Base-by-base conservation (phyloP, 2,888 invertebrate genomes). In the Odontocolon sp. region DNA sequence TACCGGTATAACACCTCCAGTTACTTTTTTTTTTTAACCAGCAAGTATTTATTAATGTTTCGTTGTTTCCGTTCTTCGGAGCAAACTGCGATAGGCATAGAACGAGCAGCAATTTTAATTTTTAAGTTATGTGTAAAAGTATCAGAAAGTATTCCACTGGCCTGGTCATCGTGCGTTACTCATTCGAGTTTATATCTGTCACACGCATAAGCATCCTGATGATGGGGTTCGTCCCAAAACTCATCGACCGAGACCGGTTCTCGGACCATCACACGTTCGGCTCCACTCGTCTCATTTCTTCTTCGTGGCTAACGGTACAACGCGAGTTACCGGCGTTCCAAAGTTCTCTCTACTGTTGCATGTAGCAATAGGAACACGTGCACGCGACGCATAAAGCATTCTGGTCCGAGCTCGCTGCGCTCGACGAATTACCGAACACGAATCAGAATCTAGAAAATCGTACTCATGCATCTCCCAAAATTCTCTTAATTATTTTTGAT, bases 301-400 rank as follows among this genome's bases (percentile, higher is more conserved):
- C n/a, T n/a, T 52, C 45, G 14, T 33, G 50, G 40, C 28, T 77
- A 77, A 77, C 77, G 77, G 77, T 72, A 77, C 73, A 52, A 36
- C 52, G 36, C 31, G 64, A 59, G 64, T 68, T 64, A 64, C 50
- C 16, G 31, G 52, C 59, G 33, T 50, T 63, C 68, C 67, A 14
- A 9, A 63, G 33, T 36, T 50, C 67, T 47, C 50, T 59, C 67
- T 31, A 9, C 5, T 26, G 2, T n/a, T 23, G 26, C 67, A 26
- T 50, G 40, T 45, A 67, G 8, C 23, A 4, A 26, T 4, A 31
- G 21, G 31, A 31, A 61, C 33, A 5, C 16, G 33, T 45, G 40
- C 11, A 36, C 11, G 21, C 38, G 23, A 1, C 23, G 21, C 50
- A 28, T 11, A 28, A 21, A 9, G n/a, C n/a, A n/a, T n/a, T n/a